Base-by-base conservation (phyloP, 2,113 vertebrate species). In the Fulica atra region DNA sequence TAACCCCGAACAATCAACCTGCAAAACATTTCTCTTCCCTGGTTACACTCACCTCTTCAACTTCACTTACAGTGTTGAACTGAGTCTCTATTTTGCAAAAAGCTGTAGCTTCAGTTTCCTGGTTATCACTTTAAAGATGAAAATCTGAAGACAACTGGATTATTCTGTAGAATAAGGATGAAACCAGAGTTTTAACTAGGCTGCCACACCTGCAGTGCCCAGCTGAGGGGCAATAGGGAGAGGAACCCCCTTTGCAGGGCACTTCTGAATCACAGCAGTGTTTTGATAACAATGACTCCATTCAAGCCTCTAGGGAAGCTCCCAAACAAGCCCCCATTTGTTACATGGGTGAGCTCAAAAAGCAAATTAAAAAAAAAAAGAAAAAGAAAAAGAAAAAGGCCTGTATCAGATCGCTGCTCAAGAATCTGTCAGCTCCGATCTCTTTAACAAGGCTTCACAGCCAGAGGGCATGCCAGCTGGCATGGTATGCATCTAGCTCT, bases 391-490 rank as follows among this genome's bases (percentile, higher is more conserved):
- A 66, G 63, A 68, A 85, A 96, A 84, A 82, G 66, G 88, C 88
- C 89, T 91, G 90, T 88, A 96, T 97, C 95, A 95, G 83, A 95
- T 96, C 96, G 91, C 97, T 96, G 95, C 96, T 94, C 88, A 95
- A 95, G 96, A 96, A 97, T 96, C 97, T 97, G 97, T 97, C 97
- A 96, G 92, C 87, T 95, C 94, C 2, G 1, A 97, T 97, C 93
- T 94, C 87, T 95, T 93, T 93, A 97, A 97, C 95, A 96, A 93
- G 95, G 84, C 95, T 94, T 96, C 89, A 92, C 93, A 97, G 94
- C 95, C 95, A 96, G 76, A 89, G 94, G 93, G 86, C 83, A 96
- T 20, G 92, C 96, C 96, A 97, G 96, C 96, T 97, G 96, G 97
- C 96, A 96, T 5, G 4, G 64, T 31, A 59, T 23, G 63, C 89